Conservation (phyloP, 2,113 vertebrate genomes). For the Channa maculata region DNA sequence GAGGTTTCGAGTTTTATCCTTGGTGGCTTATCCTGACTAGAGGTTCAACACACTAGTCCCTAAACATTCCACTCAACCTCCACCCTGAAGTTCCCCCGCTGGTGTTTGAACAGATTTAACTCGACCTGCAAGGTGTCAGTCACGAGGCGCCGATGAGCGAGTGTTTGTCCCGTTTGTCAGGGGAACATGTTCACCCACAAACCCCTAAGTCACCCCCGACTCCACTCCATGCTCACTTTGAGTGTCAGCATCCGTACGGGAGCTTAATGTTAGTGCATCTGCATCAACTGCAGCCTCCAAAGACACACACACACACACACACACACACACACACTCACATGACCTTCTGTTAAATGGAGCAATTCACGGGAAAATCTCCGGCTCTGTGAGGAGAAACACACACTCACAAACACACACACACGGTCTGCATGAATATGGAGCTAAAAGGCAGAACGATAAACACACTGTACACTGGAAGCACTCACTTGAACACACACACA, state of each 20-base stretch:
- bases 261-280: slow-evolving; percentile 42
- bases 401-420: slow-evolving; percentile 12
- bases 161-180: slow-evolving; percentile 33
- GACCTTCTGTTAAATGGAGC: slow-evolving; percentile 55
- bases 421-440: slow-evolving; percentile 45
- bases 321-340: slow-evolving; percentile 2
- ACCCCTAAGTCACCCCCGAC: too few relatives aligned
- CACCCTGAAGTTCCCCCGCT: not conserved
- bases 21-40: not conserved
- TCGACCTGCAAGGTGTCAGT: slow-evolving; percentile 18
- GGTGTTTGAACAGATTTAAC: slow-evolving; percentile 13
- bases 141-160: not conserved
- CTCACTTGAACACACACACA: slow-evolving; percentile 36
- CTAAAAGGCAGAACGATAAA: slow-evolving; percentile 55
- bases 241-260: slow-evolving; percentile 23
- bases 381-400: slow-evolving; percentile 25
- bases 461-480: slow-evolving; percentile 40
- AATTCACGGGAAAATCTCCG: slow-evolving; percentile 47
- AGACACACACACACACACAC: slow-evolving; percentile 5
- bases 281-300: not conserved
- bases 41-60: too few relatives aligned
- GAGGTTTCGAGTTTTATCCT: too few relatives aligned
- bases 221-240: not conserved
- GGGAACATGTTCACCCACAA: slow-evolving; percentile 23
- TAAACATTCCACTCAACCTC: not conserved